Evolutionary conservation across 2,888 invertebrate species (phyloP).

Genomic region (Epirrita christyi): DNA sequence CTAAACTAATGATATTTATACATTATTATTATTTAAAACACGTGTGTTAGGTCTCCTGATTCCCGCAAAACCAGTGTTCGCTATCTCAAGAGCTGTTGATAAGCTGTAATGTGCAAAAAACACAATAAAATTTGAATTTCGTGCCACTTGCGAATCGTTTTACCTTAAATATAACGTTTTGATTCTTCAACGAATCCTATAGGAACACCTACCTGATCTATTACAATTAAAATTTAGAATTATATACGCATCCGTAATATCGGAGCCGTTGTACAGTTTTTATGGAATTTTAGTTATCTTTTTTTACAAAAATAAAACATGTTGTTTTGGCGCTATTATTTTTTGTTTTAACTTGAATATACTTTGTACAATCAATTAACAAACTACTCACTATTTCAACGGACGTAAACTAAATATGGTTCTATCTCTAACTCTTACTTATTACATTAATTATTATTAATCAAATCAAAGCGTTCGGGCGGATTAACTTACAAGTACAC

Average conservation of each 20-base stretch:
- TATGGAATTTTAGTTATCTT: constrained; percentile 10
- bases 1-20: too few species aligned
- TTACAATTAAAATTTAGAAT: background rate
- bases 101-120: too few species aligned
- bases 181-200: constrained; percentile 10
- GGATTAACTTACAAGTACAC: constrained; percentile 10
- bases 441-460: background rate
- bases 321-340: constrained; percentile 7
- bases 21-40: too few species aligned
- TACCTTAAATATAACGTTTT: too few species aligned
- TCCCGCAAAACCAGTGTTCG: too few species aligned
- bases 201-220: constrained; percentile 16
- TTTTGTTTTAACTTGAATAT: constrained; percentile 3
- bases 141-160: too few species aligned
- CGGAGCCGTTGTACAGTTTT: constrained; percentile 20
- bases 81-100: too few species aligned
- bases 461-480: constrained; percentile 16
- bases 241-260: too few species aligned
- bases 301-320: constrained; percentile 21
- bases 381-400: constrained; percentile 14
- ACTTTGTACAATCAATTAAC: constrained; percentile 9
- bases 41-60: too few species aligned
- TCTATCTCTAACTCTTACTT: background rate
- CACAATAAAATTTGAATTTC: too few species aligned
- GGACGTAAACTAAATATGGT: background rate